Evolutionary conservation across 1,140 invertebrate genomes (phyloP).

Genomic region (Sesamia nonagrioides): DNA sequence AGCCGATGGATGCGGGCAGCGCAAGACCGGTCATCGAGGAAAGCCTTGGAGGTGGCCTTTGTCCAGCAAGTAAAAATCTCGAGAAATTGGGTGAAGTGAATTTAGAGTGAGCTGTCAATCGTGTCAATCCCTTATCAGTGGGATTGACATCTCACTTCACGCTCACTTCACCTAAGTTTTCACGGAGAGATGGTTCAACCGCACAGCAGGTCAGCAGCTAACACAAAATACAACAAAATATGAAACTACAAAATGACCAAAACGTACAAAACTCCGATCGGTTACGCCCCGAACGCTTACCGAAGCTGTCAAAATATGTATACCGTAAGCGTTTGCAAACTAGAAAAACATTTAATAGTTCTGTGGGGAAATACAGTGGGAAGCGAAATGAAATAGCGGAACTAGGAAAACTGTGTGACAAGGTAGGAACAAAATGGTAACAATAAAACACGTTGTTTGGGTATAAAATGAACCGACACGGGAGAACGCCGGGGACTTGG

Average conservation of each 20-base stretch:
- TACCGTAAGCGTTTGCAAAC: slow-evolving; percentile 33
- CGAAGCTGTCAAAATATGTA: slow-evolving; percentile 24
- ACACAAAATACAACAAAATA: slow-evolving; percentile 5
- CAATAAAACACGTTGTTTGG: slow-evolving; percentile 50
- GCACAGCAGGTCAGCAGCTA: neutral
- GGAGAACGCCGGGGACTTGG: slow-evolving; percentile 13
- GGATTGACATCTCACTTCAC: too few species aligned
- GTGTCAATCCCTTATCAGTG: too few species aligned
- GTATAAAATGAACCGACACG: slow-evolving; percentile 46
- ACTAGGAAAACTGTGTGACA: slow-evolving; percentile 48
- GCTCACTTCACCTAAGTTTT: too few species aligned
- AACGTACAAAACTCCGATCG: slow-evolving; percentile 28
- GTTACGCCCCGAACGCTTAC: slow-evolving; percentile 23
- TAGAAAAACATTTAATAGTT: slow-evolving; percentile 52
- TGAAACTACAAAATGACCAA: neutral
- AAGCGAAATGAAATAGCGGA: slow-evolving; percentile 49
- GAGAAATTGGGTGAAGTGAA: too few species aligned
- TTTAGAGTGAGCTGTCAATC: too few species aligned
- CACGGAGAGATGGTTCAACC: too few species aligned
- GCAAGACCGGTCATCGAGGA: too few species aligned
- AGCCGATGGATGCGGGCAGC: too few species aligned
- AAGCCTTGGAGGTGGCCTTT: too few species aligned
- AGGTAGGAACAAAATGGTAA: slow-evolving; percentile 51
- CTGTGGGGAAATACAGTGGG: slow-evolving; percentile 45
- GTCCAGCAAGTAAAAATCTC: too few species aligned